Evolutionary conservation across 2,113 vertebrate species (phyloP).

Genomic region (Gymnogyps californianus): DNA sequence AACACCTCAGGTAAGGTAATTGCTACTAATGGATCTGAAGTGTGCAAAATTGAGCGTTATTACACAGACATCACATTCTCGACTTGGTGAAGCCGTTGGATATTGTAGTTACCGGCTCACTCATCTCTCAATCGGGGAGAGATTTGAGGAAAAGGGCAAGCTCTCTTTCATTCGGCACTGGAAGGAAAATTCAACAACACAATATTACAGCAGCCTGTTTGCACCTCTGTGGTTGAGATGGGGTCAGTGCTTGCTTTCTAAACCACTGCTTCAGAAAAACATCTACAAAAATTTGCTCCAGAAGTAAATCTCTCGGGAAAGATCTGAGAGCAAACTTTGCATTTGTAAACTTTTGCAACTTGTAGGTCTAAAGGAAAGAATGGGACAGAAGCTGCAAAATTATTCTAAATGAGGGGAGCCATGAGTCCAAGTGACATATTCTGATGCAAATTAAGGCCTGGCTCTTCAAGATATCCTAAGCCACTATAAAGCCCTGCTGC

Average conservation of each 20-base stretch:
- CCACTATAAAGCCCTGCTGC: background rate
- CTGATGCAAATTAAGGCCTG: background rate
- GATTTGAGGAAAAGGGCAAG: slow-evolving; percentile 80
- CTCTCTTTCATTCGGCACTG: slow-evolving; percentile 62
- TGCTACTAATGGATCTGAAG: slow-evolving; percentile 93
- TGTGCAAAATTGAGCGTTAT: slow-evolving; percentile 90
- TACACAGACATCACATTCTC: slow-evolving; percentile 86
- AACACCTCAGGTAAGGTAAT: slow-evolving; percentile 91
- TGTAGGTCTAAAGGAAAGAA: background rate
- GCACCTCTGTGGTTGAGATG: slow-evolving; percentile 12
- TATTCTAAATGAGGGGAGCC: background rate
- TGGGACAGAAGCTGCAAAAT: background rate
- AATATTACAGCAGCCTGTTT: slow-evolving; percentile 27
- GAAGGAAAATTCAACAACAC: slow-evolving; percentile 72
- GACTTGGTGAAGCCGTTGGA: slow-evolving; percentile 72
- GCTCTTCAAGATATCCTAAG: background rate
- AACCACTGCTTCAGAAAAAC: slow-evolving; percentile 33
- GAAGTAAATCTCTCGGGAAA: background rate
- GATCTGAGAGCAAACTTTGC: background rate
- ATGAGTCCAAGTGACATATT: background rate
- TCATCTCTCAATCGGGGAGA: slow-evolving; percentile 78
- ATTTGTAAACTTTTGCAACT: background rate
- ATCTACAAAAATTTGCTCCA: background rate
- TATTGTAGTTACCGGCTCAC: slow-evolving; percentile 73
- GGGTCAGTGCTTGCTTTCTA: slow-evolving; percentile 43